Percentiles rank a stretch among this genome's conserved stretches.
phyloP scores from a whole-genome alignment of 2,888 invertebrate genomes.

The Blastobasis adustella region DNA sequence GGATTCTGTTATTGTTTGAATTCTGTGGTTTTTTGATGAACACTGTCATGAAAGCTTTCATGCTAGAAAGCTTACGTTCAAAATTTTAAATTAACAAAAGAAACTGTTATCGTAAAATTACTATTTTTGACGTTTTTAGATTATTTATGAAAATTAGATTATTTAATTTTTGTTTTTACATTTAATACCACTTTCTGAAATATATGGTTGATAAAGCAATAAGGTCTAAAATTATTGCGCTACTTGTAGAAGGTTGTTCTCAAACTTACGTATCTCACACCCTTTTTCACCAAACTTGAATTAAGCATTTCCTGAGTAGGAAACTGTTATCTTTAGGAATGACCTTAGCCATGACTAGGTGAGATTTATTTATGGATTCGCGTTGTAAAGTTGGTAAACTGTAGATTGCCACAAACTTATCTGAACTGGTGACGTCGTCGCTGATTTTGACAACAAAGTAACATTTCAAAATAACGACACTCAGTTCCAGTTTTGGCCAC shows the following conservation, averaged over 20 bases:
- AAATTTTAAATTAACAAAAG: background rate
- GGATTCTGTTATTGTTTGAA: too few relatives aligned
- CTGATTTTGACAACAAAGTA: too few relatives aligned
- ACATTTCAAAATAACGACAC: too few relatives aligned
- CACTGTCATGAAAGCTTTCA: background rate
- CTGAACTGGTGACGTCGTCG: too few relatives aligned
- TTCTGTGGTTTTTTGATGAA: too few relatives aligned
- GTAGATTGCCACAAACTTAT: too few relatives aligned
- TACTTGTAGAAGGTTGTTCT: constrained; percentile 1
- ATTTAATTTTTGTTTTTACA: background rate
- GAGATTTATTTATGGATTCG: too few relatives aligned
- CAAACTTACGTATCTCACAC: too few relatives aligned
- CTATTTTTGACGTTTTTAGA: background rate
- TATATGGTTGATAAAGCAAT: background rate
- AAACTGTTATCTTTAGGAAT: background rate
- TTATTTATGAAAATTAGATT: background rate
- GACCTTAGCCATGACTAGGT: too few relatives aligned
- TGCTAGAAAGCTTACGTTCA: background rate
- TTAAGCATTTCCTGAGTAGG: background rate
- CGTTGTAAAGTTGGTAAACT: too few relatives aligned
- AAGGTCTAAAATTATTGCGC: constrained; percentile 1
- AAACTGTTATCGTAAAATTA: background rate
- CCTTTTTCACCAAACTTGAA: too few relatives aligned
- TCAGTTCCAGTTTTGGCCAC: too few relatives aligned
- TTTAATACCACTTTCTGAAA: background rate